A percentile compares a stretch with the other conserved stretches of the same genome.
These are phyloP conservation scores for Leptothorax acervorum DNA, from an alignment of 2,888 invertebrate genomes.

Conservation along the genomic window DNA sequence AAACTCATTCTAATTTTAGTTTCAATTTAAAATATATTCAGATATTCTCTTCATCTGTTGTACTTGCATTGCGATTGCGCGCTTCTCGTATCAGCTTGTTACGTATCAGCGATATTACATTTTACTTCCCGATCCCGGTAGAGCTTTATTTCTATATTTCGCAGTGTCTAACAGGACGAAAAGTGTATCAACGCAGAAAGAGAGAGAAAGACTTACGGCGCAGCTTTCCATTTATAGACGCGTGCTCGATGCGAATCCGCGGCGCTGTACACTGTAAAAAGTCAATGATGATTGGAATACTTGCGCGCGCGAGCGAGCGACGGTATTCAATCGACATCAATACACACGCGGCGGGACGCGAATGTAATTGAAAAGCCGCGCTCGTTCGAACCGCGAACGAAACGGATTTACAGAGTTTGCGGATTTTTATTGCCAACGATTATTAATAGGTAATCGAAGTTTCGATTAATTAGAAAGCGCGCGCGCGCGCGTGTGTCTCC, in stretches of 20 bases:
- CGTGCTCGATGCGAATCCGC: conserved; percentile 46
- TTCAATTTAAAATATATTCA: not conserved
- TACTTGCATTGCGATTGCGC: not conserved
- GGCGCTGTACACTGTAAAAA: conserved; percentile 42
- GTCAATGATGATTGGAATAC: conserved; percentile 56
- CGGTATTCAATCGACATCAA: conserved; percentile 55
- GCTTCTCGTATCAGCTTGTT: conserved; percentile 6
- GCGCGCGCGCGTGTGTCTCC: conserved; percentile 38
- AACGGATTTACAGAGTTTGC: conserved; percentile 55
- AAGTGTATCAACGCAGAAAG: not conserved
- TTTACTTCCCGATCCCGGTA: conserved; percentile 12
- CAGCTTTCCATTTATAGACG: conserved; percentile 47
- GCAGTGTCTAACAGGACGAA: not conserved
- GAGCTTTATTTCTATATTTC: conserved; percentile 16
- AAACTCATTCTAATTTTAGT: not conserved
- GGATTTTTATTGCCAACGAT: conserved; percentile 55
- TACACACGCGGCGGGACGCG: conserved; percentile 49
- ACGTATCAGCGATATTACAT: conserved; percentile 24
- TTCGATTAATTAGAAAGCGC: conserved; percentile 55
- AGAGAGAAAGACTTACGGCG: conserved; percentile 31
- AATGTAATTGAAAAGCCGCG: conserved; percentile 57
- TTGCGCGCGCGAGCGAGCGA: conserved; percentile 47
- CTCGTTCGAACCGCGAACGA: conserved; percentile 51
- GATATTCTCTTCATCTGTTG: not conserved
- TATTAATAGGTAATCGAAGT: conserved; percentile 54